These are phyloP conservation scores for Enteromius treurensis DNA, from an alignment of 2,797 vertebrate genomes.

Conservation along the genomic window DNA sequence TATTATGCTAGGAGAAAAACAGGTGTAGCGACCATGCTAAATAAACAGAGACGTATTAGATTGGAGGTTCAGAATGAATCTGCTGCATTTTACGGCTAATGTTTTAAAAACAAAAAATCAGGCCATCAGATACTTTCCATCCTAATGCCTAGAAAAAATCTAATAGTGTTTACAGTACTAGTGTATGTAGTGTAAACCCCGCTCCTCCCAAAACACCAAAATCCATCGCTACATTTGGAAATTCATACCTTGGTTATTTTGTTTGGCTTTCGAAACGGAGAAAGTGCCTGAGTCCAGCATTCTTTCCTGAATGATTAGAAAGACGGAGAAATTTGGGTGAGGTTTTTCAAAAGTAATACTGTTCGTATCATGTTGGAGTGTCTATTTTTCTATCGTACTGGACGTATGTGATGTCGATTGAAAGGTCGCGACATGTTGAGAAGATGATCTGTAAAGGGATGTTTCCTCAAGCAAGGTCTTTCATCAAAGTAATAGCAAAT, in stretches of 20 bases:
- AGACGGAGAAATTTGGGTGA: slow-evolving; percentile 47
- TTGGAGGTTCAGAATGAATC: background rate
- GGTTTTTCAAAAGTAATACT: slow-evolving; percentile 36
- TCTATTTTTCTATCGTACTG: slow-evolving; percentile 79
- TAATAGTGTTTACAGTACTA: slow-evolving; percentile 4
- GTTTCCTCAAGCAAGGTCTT: slow-evolving; percentile 73
- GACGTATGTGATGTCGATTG: slow-evolving; percentile 59
- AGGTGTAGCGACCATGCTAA: background rate
- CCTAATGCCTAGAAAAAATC: background rate
- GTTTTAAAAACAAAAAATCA: background rate
- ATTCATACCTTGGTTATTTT: slow-evolving; percentile 66
- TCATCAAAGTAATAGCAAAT: slow-evolving; percentile 75
- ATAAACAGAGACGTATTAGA: background rate
- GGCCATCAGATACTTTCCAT: too few relatives aligned
- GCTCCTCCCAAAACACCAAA: slow-evolving; percentile 59
- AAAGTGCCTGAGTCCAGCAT: slow-evolving; percentile 79
- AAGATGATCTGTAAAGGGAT: slow-evolving; percentile 62
- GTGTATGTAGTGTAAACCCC: slow-evolving; percentile 59
- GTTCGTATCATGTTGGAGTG: slow-evolving; percentile 70
- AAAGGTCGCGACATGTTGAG: slow-evolving; percentile 60
- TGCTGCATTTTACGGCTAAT: background rate
- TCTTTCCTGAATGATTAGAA: slow-evolving; percentile 68
- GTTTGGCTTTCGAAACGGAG: slow-evolving; percentile 67
- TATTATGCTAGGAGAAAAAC: background rate
- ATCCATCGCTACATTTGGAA: slow-evolving; percentile 47